phyloP scores from a whole-genome alignment of 2,113 vertebrate species.

The Monopterus albus region DNA sequence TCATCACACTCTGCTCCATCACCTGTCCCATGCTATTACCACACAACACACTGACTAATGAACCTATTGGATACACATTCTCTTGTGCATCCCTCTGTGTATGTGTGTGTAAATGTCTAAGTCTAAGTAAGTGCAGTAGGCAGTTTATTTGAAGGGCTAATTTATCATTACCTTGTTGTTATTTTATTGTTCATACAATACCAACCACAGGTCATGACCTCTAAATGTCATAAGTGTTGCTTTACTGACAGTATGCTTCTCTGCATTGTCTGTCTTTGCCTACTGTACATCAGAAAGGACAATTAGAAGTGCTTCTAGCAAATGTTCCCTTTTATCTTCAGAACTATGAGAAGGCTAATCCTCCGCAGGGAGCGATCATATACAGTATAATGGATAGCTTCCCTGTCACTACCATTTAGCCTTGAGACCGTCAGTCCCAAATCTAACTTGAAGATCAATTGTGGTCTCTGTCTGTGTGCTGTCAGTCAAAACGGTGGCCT shows the following conservation, averaged over 20 bases:
- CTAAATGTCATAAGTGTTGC: constrained; percentile 53
- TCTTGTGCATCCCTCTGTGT: constrained; percentile 24
- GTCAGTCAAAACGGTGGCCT: constrained; percentile 69
- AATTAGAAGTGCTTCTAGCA: constrained; percentile 66
- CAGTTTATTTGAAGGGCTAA: constrained; percentile 33
- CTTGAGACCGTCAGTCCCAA: constrained; percentile 65
- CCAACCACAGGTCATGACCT: constrained; percentile 53
- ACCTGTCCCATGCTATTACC: constrained; percentile 79
- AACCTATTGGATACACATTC: constrained; percentile 61
- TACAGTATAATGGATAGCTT: constrained; percentile 76
- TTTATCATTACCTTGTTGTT: constrained; percentile 46
- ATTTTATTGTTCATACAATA: constrained; percentile 56
- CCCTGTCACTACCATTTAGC: constrained; percentile 72
- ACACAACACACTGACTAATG: constrained; percentile 73
- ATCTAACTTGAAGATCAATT: constrained; percentile 74
- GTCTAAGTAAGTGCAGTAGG: too few species aligned
- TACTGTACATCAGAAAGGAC: constrained; percentile 67
- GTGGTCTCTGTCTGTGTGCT: constrained; percentile 63
- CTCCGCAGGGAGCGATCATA: constrained; percentile 69
- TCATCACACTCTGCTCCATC: constrained; percentile 83
- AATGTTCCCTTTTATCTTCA: constrained; percentile 61
- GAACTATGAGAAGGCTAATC: constrained; percentile 57
- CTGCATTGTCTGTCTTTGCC: constrained; percentile 50
- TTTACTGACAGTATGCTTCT: constrained; percentile 20
- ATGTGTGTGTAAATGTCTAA: constrained; percentile 7